Evolutionary conservation across 2,888 invertebrate species (phyloP).

Genomic region (Drosophila macrospina): DNA sequence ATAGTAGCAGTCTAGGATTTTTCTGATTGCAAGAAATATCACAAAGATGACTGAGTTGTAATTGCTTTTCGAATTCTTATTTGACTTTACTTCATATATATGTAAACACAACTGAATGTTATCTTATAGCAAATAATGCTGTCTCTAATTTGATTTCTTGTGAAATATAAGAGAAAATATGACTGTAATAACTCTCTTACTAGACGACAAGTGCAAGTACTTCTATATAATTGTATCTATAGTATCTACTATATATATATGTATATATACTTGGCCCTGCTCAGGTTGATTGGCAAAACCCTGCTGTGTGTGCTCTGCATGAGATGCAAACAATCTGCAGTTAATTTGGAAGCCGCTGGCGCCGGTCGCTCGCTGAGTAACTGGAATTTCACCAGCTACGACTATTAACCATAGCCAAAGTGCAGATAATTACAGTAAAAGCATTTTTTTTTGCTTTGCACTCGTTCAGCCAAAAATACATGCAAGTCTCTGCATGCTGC

Average conservation of each 20-base stretch:
- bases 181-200: too few relatives aligned
- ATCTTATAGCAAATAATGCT: too few relatives aligned
- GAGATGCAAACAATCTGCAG: conserved; percentile 43
- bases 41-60: too few relatives aligned
- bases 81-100: too few relatives aligned
- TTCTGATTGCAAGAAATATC: too few relatives aligned
- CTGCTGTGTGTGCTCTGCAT: conserved; percentile 39
- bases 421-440: conserved; percentile 58
- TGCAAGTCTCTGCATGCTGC: conserved; percentile 34
- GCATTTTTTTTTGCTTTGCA: conserved; percentile 46
- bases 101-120: too few relatives aligned
- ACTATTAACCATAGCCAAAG: conserved; percentile 19
- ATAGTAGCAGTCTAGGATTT: too few relatives aligned
- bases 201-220: too few relatives aligned
- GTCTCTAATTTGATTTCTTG: too few relatives aligned
- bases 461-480: conserved; percentile 20
- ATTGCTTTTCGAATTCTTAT: too few relatives aligned
- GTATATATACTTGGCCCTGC: conserved; percentile 25
- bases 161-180: too few relatives aligned
- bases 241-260: conserved; percentile 3
- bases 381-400: conserved; percentile 47
- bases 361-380: conserved; percentile 20
- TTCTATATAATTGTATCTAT: not conserved
- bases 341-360: conserved; percentile 46
- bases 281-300: conserved; percentile 49